Evolutionary conservation across 2,888 invertebrate species (phyloP), one percentile per base, ranked within the genome.

Genomic region (Rotaria sp.): DNA sequence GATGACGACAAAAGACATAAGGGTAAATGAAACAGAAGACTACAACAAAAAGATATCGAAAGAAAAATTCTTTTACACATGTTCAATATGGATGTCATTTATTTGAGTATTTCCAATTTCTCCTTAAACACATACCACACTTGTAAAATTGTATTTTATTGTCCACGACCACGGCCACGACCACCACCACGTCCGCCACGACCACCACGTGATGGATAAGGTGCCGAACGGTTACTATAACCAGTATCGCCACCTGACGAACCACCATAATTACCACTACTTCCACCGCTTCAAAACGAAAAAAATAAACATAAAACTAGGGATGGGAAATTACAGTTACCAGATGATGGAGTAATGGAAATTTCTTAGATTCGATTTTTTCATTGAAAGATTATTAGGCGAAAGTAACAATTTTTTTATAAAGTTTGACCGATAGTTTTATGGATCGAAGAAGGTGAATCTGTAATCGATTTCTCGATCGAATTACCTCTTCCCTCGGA

Each of bases 51-150:
- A 67, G 67, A 67, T 67, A 67, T 67, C 67, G 67, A 67, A 67
- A 67, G 67, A 67, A 67, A 67, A 67, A 67, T 67, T 35, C 67
- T 67, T 55, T 67, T 50, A 67, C 67, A 67, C 67, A 67, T 30
- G 67, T 67, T 30, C 67, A 67, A 67, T 67, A 67, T 67, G 67
- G 67, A 67, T 67, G 67, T 67, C 67, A 67, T 8, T 57, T 57
- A 57, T 57, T 67, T 67, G 67, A 67, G 15, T 67, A 67, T 67
- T 67, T 35, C 67, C 30, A 67, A 67, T 67, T 67, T 67, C 67
- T 67, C 67, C 67, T 80, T 45, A 80, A 80, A 80, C 38, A 75
- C 75, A 80, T 80, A 80, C 75, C 75, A 80, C 75, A 35, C 67
- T 67, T 67, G 67, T 18, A 59, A 8, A 8, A 45, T 45, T 45